These are phyloP conservation scores for Pachypanchax playfairii DNA, from an alignment of 2,113 vertebrate species.

Conservation along the genomic window DNA sequence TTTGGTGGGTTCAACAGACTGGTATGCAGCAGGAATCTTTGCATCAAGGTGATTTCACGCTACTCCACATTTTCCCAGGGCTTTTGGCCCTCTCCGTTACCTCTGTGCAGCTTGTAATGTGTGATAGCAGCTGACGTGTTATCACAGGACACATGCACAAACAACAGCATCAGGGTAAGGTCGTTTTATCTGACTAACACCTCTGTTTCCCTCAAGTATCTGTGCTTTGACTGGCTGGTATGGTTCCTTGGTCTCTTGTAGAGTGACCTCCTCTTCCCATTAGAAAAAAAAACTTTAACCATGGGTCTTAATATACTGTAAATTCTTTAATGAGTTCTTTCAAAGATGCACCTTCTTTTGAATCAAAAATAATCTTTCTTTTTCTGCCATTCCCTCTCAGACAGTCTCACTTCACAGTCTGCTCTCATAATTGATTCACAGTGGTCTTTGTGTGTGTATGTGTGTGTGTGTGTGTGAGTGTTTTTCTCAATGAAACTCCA, in stretches of 20 bases:
- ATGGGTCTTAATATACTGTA: constrained; percentile 39
- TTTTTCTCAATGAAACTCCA: constrained; percentile 72
- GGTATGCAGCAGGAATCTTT: constrained; percentile 85
- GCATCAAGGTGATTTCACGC: constrained; percentile 87
- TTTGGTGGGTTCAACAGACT: constrained; percentile 80
- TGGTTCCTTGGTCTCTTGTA: constrained; percentile 45
- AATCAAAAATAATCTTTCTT: constrained; percentile 73
- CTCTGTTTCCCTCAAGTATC: constrained; percentile 72
- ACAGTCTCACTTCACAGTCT: constrained; percentile 67
- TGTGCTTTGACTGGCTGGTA: constrained; percentile 49
- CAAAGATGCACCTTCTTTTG: constrained; percentile 54
- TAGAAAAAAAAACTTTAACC: constrained; percentile 21
- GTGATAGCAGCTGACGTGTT: constrained; percentile 80
- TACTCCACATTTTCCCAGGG: constrained; percentile 85
- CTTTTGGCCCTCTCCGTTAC: constrained; percentile 78
- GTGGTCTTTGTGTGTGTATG: constrained; percentile 23
- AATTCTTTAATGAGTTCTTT: constrained; percentile 56
- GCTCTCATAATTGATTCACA: constrained; percentile 68
- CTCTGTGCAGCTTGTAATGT: constrained; percentile 73
- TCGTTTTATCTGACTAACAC: constrained; percentile 68
- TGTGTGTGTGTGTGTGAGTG: neutral
- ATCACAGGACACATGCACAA: constrained; percentile 77
- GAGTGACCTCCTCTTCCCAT: constrained; percentile 10
- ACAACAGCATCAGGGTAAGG: constrained; percentile 58
- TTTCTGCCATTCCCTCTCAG: constrained; percentile 73